phyloP scores from a whole-genome alignment of 2,888 invertebrate genomes.

The Tupiocoris notatus region DNA sequence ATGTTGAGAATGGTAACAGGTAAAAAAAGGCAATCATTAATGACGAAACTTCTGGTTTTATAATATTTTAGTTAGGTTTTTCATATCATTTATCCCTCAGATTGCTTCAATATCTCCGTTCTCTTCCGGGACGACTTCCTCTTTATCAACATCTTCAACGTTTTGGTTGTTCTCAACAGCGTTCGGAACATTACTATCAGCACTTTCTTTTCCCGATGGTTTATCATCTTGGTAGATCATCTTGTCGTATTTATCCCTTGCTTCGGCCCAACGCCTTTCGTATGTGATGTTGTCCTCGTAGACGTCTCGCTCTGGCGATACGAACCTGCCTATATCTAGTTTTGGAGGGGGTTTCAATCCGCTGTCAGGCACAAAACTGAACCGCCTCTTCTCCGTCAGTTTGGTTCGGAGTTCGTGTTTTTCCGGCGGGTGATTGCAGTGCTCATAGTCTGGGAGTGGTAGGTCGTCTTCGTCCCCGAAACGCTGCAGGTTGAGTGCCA shows the following conservation, averaged over 20 bases:
- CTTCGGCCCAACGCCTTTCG: conserved; percentile 13
- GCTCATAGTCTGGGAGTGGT: background rate
- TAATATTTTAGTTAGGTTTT: too few relatives aligned
- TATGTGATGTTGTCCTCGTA: conserved; percentile 5
- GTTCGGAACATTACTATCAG: too few relatives aligned
- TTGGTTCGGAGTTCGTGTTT: background rate
- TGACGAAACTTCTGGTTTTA: too few relatives aligned
- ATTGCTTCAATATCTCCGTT: too few relatives aligned
- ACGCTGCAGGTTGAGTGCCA: background rate
- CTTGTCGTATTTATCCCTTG: background rate
- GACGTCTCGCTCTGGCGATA: conserved; percentile 3
- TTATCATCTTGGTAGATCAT: background rate
- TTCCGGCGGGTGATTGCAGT: conserved; percentile 6
- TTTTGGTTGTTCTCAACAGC: too few relatives aligned
- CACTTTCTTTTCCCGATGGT: background rate
- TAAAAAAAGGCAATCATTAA: too few relatives aligned
- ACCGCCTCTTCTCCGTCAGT: background rate
- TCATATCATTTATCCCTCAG: too few relatives aligned
- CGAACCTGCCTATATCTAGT: background rate
- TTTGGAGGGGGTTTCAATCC: background rate
- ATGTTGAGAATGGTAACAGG: too few relatives aligned
- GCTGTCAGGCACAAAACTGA: conserved; percentile 13
- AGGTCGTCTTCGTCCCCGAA: background rate
- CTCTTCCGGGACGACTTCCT: background rate
- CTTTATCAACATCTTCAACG: background rate